Base-by-base conservation (phyloP, 2,888 invertebrate species). In the Apantesis nais region DNA sequence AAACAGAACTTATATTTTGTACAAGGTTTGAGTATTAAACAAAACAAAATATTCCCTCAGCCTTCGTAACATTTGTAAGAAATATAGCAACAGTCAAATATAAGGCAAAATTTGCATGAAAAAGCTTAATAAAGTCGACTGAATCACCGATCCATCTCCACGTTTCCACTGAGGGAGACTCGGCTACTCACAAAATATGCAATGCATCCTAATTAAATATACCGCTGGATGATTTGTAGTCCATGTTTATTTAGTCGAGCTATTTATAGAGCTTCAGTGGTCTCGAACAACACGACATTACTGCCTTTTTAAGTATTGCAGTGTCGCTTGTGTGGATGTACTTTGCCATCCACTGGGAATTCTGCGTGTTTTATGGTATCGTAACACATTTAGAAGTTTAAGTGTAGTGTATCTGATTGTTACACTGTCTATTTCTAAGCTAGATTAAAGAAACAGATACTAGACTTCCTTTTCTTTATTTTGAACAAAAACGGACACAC, bases 241-340 rank as follows among this genome's bases (percentile, higher is more conserved):
- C 79, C 71, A 78, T 78, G 77, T 83, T 83, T 81, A 83, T 83
- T 83, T 80, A 77, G 81, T 79, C 73, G 77, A 76, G 85, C 78
- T 89, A 87, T 88, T 88, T 88, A 86, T 88, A 85, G 83, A 76
- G 77, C 78, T 78, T 81, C 75, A 73, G 73, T 74, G 74, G 77
- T 74, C 74, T 78, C 81, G 72, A 65, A 66, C 73, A 69, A 73
- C 70, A 58, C 74, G 69, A 73, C 74, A 66, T 67, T 75, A 81
- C 71, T 74, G 75, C 81, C 79, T 81, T 82, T 80, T 79, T 74
- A 76, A 82, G 72, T 72, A 74, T 68, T 72, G 72, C 71, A 71
- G 65, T 68, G 74, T 68, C 73, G 72, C 61, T 76, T 37, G 62
- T 66, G 58, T 67, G 29, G 19, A 22, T 34, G 58, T 68, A 37